Percentiles rank a stretch among this genome's conserved stretches.
Evolutionary conservation across 2,113 vertebrate genomes (phyloP).

Genomic region (Neomonachus schauinslandi): DNA sequence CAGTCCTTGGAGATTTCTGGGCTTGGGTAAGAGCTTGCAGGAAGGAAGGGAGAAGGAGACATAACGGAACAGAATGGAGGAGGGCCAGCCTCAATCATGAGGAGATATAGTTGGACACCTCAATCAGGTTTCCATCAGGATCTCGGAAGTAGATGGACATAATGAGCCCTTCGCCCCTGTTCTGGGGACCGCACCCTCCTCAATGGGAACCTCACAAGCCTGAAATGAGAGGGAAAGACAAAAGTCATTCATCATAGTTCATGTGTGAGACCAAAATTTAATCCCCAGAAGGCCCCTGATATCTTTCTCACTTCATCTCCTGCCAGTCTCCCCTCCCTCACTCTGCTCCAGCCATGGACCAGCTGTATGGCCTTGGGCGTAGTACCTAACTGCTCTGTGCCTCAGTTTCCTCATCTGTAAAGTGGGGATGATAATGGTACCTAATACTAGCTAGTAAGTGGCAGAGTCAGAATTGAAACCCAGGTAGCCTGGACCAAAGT

Average conservation of each 20-base stretch:
- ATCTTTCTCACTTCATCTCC: background rate
- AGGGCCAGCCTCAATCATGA: background rate
- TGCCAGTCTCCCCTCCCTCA: background rate
- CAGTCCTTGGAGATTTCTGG: background rate
- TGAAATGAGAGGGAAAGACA: conserved; percentile 75
- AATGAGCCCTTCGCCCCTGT: conserved; percentile 91
- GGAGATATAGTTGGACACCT: conserved; percentile 91
- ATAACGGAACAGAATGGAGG: background rate
- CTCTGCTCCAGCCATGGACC: background rate
- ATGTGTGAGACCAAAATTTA: background rate
- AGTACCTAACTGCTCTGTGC: background rate
- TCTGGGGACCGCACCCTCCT: conserved; percentile 93
- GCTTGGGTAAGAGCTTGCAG: background rate
- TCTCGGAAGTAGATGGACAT: conserved; percentile 94
- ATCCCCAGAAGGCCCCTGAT: background rate
- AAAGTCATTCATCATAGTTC: conserved; percentile 16
- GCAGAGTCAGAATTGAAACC: conserved; percentile 40
- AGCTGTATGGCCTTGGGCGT: background rate
- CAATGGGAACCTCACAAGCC: conserved; percentile 89
- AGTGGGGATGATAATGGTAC: background rate
- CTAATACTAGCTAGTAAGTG: background rate
- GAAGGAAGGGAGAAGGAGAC: background rate
- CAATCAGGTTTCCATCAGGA: conserved; percentile 92
- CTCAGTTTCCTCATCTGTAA: conserved; percentile 1
- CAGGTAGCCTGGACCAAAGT: background rate